Base-by-base conservation (phyloP, 2,113 vertebrate genomes). In the Rutilus rutilus region DNA sequence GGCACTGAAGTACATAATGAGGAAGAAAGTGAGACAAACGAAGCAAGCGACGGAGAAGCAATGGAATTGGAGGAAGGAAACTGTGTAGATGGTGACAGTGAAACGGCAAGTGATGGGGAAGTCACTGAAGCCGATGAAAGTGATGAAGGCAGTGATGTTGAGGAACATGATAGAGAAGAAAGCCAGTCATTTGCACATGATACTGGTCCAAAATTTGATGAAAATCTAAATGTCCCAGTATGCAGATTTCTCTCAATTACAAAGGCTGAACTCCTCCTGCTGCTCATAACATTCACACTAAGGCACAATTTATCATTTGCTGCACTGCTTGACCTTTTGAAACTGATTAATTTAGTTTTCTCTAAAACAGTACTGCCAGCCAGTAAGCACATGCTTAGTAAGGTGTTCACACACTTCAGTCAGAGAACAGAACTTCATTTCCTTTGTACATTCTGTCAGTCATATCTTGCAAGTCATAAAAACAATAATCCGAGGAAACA, bases 361-460 rank as follows among this genome's bases (percentile, higher is more conserved):
- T 80, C 57, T 45, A 42, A 2, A 23, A 65, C 59, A 27, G 59
- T 80, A n/a, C 39, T 80, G 45, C 78, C 42, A 25, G 57, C 39
- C 42, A 65, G 21, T 81, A 81, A 81, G 23, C 59, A 45, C 60
- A 27, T n/a, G 60, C 60, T 81, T 8, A 65, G 42, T 82, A 30
- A 45, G 60, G 39, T 65, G 8, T 81, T 65, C 14, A 25, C 21
- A 81, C 78, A 81, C 60, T 81, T 81, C 19, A 81, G 36, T 7
- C 36, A 45, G 42, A 47, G n/a, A 81, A 81, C 78, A 81, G 78
- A 65, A 21, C 69, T 73, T 73, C 4, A 45, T n/a, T 73, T 73
- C 39, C 69, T 45, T 19, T 74, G 69, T 42, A 62, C 57, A 81
- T 81, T 81, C 78, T 81, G 78, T 45, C n/a, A 30, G 33, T 50